Evolutionary conservation across 1,140 invertebrate species (phyloP).

Genomic region (Acyrthosiphon pisum): DNA sequence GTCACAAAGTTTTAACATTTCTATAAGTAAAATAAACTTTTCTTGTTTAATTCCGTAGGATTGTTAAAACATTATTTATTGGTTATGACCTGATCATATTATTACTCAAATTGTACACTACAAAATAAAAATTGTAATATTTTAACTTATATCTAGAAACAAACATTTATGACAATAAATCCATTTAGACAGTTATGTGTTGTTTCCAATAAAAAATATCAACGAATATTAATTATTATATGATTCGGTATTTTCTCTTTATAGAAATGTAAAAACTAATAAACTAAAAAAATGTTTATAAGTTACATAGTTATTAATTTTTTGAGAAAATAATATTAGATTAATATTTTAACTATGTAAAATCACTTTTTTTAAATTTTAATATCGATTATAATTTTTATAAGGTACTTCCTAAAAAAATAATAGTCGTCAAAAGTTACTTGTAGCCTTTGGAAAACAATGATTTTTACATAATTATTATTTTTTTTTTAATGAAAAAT

Average conservation of each 20-base stretch:
- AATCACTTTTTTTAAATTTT: not conserved
- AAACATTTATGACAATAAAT: not conserved
- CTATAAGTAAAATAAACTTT: constrained; percentile 20
- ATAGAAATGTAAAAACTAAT: not conserved
- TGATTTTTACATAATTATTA: not conserved
- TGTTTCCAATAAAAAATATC: not conserved
- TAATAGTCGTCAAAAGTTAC: not conserved
- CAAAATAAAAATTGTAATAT: not conserved
- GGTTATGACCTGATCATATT: not conserved
- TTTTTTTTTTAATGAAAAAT: not conserved
- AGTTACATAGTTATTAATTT: not conserved
- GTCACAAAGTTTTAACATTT: constrained; percentile 41
- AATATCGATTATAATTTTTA: not conserved
- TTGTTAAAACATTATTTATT: constrained; percentile 4
- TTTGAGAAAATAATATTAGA: not conserved
- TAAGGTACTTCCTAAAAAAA: not conserved
- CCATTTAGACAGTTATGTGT: not conserved
- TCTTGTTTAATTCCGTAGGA: constrained; percentile 11
- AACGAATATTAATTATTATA: not conserved
- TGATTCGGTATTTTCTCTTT: not conserved
- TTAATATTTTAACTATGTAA: not conserved
- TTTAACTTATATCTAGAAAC: not conserved
- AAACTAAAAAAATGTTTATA: not conserved
- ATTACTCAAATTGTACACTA: not conserved
- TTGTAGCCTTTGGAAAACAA: not conserved